Evolutionary conservation across 2,888 invertebrate species (phyloP), one percentile per base, ranked within the genome.

Genomic region (Trissolcus brochymenae): DNA sequence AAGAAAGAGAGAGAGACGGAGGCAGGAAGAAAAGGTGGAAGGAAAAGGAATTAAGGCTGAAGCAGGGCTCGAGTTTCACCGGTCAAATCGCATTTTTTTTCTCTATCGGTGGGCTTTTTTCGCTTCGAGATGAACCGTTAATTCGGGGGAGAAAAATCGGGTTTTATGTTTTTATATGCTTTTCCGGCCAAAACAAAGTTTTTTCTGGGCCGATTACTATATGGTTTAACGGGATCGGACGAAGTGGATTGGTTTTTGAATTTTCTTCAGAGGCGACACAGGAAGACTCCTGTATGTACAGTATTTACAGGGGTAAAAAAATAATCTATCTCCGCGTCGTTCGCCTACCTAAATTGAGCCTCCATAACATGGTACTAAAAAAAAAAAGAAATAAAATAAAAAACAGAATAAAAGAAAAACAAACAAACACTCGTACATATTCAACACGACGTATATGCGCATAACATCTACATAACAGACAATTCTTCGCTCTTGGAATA

Each of bases 301-400:
- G 50, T 77, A 77, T 77, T 73, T 77, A 73, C 68, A 77, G 60
- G 59, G 62, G 65, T 67, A 64, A 77, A 77, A 73, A 77, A 51
- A 51, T 51, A 19, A 68, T 61, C 66, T 19, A 68, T 67, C 72
- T 68, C 53, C 64, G 67, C 72, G 53, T 70, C 60, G 80, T 79
- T 81, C 81, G 79, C 78, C 84, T 86, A 87, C 81, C 85, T 87
- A 86, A 85, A 84, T 87, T 87, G 87, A 87, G 87, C 87, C 87
- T 87, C 86, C 84, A 84, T 84, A 64, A 84, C 82, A 80, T 85
- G 85, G 83, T 84, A 17, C 82, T 84, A 84, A 76, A 79, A 62
- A 56, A 81, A 66, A 65, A 59, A 35, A 64, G 59, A 72, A 13
- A 11, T 11, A 7, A 9, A 35, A 35, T 11, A 35, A 35, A 9